Base-by-base conservation (phyloP, 2,797 vertebrate genomes). In the Sebastes wilsoni region DNA sequence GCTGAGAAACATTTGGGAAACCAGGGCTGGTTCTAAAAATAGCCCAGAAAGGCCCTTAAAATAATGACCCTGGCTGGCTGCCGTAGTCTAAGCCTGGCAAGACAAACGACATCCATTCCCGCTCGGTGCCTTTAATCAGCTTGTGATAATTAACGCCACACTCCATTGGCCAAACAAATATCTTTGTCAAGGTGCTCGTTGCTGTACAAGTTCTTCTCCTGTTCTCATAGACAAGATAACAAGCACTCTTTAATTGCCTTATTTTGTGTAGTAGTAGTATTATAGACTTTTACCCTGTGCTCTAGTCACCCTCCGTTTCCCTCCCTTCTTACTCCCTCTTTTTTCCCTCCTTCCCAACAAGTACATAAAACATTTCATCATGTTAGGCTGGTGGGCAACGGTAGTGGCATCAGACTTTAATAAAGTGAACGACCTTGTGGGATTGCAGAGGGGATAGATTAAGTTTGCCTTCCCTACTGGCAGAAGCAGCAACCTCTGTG, bases 321-420 rank as follows among this genome's bases (percentile, higher is more conserved):
- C 95, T 92, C 92, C 92, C 60, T 58, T 34, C 28, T 67, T 61
- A 46, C 94, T 94, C 91, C 87, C 91, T 68, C 70, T 55, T 87
- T 81, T 83, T 83, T 18, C 84, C 82, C 83, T 86, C 77, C 83
- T 87, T 95, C 93, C 96, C 95, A 96, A 96, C 91, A 95, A 96
- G 94, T 95, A 95, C 96, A 97, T 97, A 96, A 97, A 96, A 97
- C 97, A 97, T 97, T 97, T 97, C 96, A 97, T 97, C 95, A 95
- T 91, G 94, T 95, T 87, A 94, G 67, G 72, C 79, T 87, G 86
- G 87, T 89, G 83, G 81, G 89, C 96, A 88, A 80, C 42, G 92
- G 95, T 86, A 61, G 84, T 86, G 80, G 92, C 97, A 95, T 94
- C 95, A 96, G 96, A 96, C 95, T 97, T 98, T 98, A 98, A 98